These are phyloP conservation scores for Lasiurus cinereus DNA, from an alignment of 2,113 vertebrate species.

Conservation along the genomic window DNA sequence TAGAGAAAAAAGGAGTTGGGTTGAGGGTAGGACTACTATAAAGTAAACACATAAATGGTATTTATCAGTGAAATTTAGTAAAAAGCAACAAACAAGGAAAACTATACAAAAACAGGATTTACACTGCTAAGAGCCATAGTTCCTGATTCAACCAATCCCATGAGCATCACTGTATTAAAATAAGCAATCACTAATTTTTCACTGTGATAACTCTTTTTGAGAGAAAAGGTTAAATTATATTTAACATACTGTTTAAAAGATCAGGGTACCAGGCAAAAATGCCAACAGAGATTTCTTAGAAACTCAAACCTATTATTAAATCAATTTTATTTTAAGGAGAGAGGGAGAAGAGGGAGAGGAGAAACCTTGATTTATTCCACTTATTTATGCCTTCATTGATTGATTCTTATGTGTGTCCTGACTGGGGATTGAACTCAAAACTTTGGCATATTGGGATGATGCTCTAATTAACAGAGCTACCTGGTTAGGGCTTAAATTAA, in stretches of 20 bases:
- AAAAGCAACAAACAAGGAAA: not conserved
- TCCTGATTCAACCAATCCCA: fast-evolving
- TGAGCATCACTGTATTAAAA: not conserved
- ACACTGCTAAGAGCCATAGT: not conserved
- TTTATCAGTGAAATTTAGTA: not conserved
- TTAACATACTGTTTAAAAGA: not conserved
- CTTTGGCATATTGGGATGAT: not conserved
- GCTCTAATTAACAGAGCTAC: not conserved
- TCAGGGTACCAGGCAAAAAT: slow-evolving; percentile 12
- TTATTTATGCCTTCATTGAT: not conserved
- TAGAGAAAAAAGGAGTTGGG: not conserved
- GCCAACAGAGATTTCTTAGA: not conserved
- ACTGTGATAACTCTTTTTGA: not conserved
- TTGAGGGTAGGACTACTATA: not conserved
- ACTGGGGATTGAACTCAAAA: not conserved
- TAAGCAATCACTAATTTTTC: not conserved
- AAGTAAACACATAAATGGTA: not conserved
- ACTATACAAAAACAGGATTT: not conserved
- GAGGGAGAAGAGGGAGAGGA: not conserved
- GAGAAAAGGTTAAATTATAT: slow-evolving; percentile 18
- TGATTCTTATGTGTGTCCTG: not conserved
- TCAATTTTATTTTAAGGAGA: not conserved
- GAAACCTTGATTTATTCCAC: not conserved
- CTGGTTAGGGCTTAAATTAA: slow-evolving; percentile 3
- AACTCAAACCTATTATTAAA: slow-evolving; percentile 32